Base-by-base conservation (phyloP, 1,140 invertebrate species). In the Himalopsyche phryganea region DNA sequence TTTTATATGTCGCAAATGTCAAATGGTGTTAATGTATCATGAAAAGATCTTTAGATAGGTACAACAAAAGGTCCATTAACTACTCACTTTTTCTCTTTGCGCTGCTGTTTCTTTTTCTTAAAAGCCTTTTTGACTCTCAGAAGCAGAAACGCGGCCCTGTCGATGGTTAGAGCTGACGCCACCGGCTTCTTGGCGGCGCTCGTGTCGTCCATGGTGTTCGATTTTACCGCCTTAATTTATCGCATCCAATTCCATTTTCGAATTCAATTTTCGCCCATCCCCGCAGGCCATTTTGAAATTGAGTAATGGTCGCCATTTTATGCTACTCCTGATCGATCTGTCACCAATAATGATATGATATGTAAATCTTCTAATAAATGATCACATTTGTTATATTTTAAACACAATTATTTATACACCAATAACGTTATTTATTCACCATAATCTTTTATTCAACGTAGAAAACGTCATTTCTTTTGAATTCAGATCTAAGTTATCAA, bases 101-200 rank as follows among this genome's bases (percentile, higher is more conserved):
- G 79, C 68, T 89, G 86, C 67, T 91, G 85, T 65, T 89, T 87
- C 73, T 92, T 93, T 79, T 91, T 93, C 73, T 90, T 91, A 76
- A 94, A 94, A 15, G 90, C 91, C 69, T 88, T 85, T 69, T 92
- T 92, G 35, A 94, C 90, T 59, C 91, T 76, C 52, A 94, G 79
- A 54, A 94, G 81, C 14, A 94, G 80, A 73, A 94, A 94, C 15
- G 91, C 92, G 23, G 91, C 91, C 56, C 89, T 80, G 76, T 91
- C 90, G 68, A 92, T 91, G 53, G 88, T 90, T 58, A 92, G 78
- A 20, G 83, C 82, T 33, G 76, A 15, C 33, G 74, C 74, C 20
- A 64, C 58, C 15, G 74, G 76, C 58, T 75, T 71, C 69, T 78
- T 78, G 58, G 69, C 67, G 50, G 71, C 68, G 63, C 69, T 68